phyloP scores from a whole-genome alignment of 2,888 invertebrate genomes.

The Dryobotodes eremita region DNA sequence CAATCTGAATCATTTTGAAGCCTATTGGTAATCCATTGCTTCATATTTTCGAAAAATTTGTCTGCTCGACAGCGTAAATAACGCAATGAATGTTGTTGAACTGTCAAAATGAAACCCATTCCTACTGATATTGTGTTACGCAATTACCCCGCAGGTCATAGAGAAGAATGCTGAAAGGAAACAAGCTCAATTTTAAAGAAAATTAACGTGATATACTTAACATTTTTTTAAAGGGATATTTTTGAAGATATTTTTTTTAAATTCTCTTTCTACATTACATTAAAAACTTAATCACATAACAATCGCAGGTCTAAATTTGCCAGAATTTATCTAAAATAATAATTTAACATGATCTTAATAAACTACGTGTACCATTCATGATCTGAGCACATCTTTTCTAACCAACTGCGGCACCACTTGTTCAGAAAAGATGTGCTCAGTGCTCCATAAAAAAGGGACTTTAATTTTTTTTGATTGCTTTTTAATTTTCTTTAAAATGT shows the following conservation, averaged over 20 bases:
- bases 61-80: too few relatives aligned
- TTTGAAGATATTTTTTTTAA: too few relatives aligned
- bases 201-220: background rate
- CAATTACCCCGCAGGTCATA: too few relatives aligned
- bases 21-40: too few relatives aligned
- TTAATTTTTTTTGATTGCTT: background rate
- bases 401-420: too few relatives aligned
- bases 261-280: background rate
- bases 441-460: background rate
- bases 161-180: background rate
- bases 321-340: background rate
- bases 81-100: too few relatives aligned
- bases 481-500: background rate
- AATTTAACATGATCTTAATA: background rate
- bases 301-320: background rate
- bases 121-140: too few relatives aligned
- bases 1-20: too few relatives aligned
- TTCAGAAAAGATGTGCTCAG: too few relatives aligned
- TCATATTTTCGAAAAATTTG: too few relatives aligned
- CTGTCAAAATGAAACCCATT: too few relatives aligned
- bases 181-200: background rate
- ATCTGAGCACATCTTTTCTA: background rate
- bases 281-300: background rate
- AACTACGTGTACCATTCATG: background rate
- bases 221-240: background rate